These are phyloP conservation scores for Sphenopsis melanotis DNA, from an alignment of 2,797 vertebrate species.

Conservation along the genomic window DNA sequence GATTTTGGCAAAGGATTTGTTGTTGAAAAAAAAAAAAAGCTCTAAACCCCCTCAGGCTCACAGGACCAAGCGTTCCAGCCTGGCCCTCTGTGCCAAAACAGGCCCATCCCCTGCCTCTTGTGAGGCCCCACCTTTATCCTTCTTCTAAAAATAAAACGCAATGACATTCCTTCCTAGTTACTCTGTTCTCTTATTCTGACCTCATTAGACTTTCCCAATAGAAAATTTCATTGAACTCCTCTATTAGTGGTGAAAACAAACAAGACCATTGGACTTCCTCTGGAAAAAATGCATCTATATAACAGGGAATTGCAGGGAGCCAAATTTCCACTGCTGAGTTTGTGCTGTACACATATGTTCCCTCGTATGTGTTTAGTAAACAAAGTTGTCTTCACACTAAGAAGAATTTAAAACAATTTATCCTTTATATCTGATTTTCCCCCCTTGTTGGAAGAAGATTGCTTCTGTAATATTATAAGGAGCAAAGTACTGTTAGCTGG, in stretches of 20 bases:
- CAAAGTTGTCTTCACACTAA: slow-evolving; percentile 17
- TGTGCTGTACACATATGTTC: not conserved
- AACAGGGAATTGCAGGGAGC: not conserved
- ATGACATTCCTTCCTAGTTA: slow-evolving; percentile 46
- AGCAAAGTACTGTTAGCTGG: not conserved
- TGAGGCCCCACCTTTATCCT: slow-evolving; percentile 49
- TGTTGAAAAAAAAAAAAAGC: not conserved
- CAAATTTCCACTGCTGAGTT: slow-evolving; percentile 20
- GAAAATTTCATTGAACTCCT: slow-evolving; percentile 43
- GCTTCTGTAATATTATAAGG: not conserved
- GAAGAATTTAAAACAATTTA: not conserved
- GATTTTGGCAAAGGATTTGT: not conserved
- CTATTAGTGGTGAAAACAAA: slow-evolving; percentile 21
- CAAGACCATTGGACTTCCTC: slow-evolving; percentile 29
- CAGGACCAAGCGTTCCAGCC: not conserved
- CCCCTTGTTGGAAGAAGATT: not conserved
- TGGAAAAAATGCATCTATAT: slow-evolving; percentile 45
- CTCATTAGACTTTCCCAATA: slow-evolving; percentile 43
- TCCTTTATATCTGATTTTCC: not conserved
- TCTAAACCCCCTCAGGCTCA: not conserved
- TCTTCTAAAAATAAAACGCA: slow-evolving; percentile 50
- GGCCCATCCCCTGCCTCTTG: slow-evolving; percentile 25
- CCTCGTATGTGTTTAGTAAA: not conserved
- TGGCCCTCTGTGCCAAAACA: not conserved
- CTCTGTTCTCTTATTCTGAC: slow-evolving; percentile 41